Evolutionary conservation across 2,797 vertebrate species (phyloP).

Genomic region (Pseudochirops cupreus): DNA sequence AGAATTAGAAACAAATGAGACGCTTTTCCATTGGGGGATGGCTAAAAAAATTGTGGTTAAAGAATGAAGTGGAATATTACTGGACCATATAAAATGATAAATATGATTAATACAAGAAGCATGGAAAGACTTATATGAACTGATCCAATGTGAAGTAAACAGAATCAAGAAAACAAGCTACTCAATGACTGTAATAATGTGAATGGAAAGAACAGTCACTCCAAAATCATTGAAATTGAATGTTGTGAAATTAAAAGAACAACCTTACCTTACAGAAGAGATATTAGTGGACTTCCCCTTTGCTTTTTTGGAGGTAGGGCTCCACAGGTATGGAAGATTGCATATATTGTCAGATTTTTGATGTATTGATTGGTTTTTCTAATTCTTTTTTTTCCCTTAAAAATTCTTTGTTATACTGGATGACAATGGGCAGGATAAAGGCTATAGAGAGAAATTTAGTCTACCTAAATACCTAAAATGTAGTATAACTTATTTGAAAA

Average conservation of each 20-base stretch:
- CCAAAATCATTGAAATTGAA: not conserved
- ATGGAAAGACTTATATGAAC: not conserved
- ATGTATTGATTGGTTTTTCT: not conserved
- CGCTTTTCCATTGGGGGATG: not conserved
- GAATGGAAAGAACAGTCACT: not conserved
- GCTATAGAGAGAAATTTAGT: not conserved
- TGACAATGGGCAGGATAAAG: not conserved
- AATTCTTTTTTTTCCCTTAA: not conserved
- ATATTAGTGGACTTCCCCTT: not conserved
- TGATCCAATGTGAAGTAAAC: not conserved
- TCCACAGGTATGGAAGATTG: not conserved
- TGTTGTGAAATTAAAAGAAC: not conserved
- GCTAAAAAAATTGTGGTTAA: not conserved
- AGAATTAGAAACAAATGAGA: not conserved
- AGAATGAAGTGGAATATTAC: not conserved
- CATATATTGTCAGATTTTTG: not conserved
- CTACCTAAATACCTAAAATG: not conserved
- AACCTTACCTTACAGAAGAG: not conserved
- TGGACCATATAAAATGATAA: not conserved
- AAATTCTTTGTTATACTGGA: not conserved
- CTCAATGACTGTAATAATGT: not conserved
- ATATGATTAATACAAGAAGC: not conserved
- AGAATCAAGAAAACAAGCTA: not conserved
- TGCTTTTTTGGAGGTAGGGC: not conserved
- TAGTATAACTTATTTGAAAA: not conserved